Evolutionary conservation across 2,888 invertebrate species (phyloP).

Genomic region (Ophion ventricosus): DNA sequence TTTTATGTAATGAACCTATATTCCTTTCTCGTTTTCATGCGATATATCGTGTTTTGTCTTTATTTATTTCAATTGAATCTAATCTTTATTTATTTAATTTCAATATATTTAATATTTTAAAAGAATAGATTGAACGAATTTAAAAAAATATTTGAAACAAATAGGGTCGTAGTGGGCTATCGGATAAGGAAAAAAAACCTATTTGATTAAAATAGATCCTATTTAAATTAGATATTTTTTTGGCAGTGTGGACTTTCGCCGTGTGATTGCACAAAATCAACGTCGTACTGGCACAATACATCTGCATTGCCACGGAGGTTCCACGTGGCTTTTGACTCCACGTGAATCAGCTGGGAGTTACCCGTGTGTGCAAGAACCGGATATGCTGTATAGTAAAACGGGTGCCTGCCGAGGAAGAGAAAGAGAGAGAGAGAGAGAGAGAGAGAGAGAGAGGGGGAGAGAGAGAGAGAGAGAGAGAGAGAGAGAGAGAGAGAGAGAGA

Average conservation of each 20-base stretch:
- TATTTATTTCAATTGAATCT: too few species aligned
- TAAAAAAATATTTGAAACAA: too few species aligned
- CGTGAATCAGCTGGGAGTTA: constrained; percentile 52
- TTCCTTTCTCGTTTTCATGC: too few species aligned
- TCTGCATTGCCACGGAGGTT: constrained; percentile 6
- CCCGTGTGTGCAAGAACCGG: constrained; percentile 33
- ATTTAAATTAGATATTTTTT: too few species aligned
- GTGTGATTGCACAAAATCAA: neutral
- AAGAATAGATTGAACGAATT: too few species aligned
- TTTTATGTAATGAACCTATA: too few species aligned
- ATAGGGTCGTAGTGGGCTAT: too few species aligned
- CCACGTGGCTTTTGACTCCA: constrained; percentile 48
- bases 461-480: constrained; percentile 32
- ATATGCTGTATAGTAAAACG: constrained; percentile 40
- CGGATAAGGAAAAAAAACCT: too few species aligned
- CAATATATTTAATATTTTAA: too few species aligned
- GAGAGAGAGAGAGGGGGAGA: constrained; percentile 39
- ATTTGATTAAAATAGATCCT: too few species aligned
- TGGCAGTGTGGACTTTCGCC: neutral
- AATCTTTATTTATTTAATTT: too few species aligned
- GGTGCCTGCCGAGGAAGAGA: constrained; percentile 31
- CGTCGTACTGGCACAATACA: neutral
- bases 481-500: constrained; percentile 28
- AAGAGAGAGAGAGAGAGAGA: constrained; percentile 31
- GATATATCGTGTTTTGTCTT: too few species aligned